Conservation (phyloP, 2,888 invertebrate species). For the Caenorhabditis japonica region DNA sequence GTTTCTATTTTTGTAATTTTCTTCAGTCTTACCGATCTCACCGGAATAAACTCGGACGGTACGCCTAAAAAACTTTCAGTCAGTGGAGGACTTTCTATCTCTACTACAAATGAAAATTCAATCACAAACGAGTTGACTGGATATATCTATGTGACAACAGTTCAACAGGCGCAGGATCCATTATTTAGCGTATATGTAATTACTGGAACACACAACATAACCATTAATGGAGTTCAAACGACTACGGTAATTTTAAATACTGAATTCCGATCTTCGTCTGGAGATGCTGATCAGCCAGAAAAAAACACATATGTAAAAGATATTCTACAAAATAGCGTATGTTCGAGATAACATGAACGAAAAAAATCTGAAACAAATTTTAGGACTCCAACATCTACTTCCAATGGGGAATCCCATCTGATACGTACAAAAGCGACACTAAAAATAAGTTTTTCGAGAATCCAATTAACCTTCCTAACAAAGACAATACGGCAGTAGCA, state of each 20-base stretch:
- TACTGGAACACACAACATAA: constrained; percentile 18
- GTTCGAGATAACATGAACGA: neutral
- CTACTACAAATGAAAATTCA: constrained; percentile 3
- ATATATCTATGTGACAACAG: constrained; percentile 27
- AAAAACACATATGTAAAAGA: constrained; percentile 12
- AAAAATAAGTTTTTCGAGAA: constrained; percentile 15
- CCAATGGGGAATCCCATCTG: constrained; percentile 14
- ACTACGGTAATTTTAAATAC: constrained; percentile 29
- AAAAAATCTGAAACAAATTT: neutral
- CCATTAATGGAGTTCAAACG: neutral
- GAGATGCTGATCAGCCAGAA: constrained; percentile 12
- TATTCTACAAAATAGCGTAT: neutral
- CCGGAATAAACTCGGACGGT: constrained; percentile 9
- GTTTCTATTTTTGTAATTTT: neutral
- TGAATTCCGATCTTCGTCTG: neutral
- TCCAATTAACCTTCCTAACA: neutral
- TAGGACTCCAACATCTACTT: neutral
- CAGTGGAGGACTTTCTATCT: constrained; percentile 13
- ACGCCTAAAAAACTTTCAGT: constrained; percentile 2
- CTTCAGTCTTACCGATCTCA: constrained; percentile 13
- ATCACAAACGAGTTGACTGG: constrained; percentile 16
- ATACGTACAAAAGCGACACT: neutral
- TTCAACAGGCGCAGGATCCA: constrained; percentile 20
- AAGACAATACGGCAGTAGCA: neutral
- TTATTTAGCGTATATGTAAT: constrained; percentile 20